Evolutionary conservation across 2,797 vertebrate genomes (phyloP), one percentile per base, ranked within the genome.

Genomic region (Urocyon cinereoargenteus): DNA sequence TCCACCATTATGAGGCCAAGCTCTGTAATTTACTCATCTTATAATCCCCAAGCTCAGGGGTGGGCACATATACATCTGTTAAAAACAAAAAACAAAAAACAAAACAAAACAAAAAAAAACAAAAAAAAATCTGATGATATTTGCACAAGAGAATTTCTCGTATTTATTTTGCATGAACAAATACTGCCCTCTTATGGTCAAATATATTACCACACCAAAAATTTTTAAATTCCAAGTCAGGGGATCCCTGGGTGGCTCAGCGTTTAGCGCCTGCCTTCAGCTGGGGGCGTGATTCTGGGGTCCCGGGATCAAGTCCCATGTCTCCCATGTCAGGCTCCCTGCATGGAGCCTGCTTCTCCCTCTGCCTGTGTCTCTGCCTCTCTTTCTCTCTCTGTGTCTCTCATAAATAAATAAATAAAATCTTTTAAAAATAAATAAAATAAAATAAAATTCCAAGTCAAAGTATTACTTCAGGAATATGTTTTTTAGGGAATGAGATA

Each of bases 171-270:
- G 5, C 45, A 87, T 40, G 93, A 97, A 90, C 3, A 97, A 98
- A 98, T 97, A 98, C 96, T 99, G 99, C 99, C 99, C 98, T 98
- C 99, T 99, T 94, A 98, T 99, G 99, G 97, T 79, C 22, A 4
- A 0, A 2, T 3, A 55, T 15, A 31, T n/a, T 81, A 59, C 36
- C 61, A 88, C 91, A 96, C 4, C 21, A 86, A 96, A 64, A 84
- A 28, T 34, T 61, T 88, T 40, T 22, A 28, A 85, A 78, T 86
- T 86, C 10, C 14, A 57, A 2, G 19, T 85, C 53, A 40, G 40
- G 40, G 40, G 40, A 45, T 45, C 40, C 40, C 7, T 45, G 40
- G 40, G 40, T 45, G 40, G 40, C 40, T 45, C 40, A 45, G 40
- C 6, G 6, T 45, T 8, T 45, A 45, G 40, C 7, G 7, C 40